Base-by-base conservation (phyloP, 2,888 invertebrate genomes). In the Darwinula stevensoni region DNA sequence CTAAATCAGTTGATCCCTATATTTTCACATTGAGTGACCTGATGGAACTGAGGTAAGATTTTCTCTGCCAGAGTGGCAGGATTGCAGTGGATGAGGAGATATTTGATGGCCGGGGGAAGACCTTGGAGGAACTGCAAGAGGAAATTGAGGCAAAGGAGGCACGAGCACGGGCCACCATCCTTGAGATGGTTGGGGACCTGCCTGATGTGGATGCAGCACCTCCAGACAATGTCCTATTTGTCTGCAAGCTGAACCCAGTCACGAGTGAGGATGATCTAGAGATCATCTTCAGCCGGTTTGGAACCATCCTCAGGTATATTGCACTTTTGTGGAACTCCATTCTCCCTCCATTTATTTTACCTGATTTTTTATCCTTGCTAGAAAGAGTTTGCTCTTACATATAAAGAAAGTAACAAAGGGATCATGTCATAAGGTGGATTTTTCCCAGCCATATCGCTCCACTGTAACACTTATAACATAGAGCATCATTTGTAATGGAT, bases 241-340 rank as follows among this genome's bases (percentile, higher is more conserved):
- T 99, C 17, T 99, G 97, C 52, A 99, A 97, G 56, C 57, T 99
- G 14, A 97, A 99, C 57, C 91, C 94, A 1, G 84, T 97, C 1
- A 99, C 97, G 1, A 80, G 69, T 6, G 88, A 88, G 49, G 91
- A 91, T 45, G 88, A 94, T 52, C 57, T 94, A 37, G 86, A 94
- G 58, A 82, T 94, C 15, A 94, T 97, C 41, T 97, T 97, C 47
- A 80, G 84, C 43, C 62, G 94, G 38, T 94, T 91, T 58, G 94
- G 94, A 3, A 67, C 65, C 52, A 82, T 97, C 38, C 66, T 72
- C 29, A 58, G 61, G 58, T 65, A 49, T 34, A 45, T 43, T 17
- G 5, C 14, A 28, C 9, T 5, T 18, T 18, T 18, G 6, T 18
- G n/a, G 6, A 18, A 18, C n/a, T n/a, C n/a, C 13, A 36, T 40